phyloP scores from a whole-genome alignment of 2,113 vertebrate genomes.

The Chloebia gouldiae region DNA sequence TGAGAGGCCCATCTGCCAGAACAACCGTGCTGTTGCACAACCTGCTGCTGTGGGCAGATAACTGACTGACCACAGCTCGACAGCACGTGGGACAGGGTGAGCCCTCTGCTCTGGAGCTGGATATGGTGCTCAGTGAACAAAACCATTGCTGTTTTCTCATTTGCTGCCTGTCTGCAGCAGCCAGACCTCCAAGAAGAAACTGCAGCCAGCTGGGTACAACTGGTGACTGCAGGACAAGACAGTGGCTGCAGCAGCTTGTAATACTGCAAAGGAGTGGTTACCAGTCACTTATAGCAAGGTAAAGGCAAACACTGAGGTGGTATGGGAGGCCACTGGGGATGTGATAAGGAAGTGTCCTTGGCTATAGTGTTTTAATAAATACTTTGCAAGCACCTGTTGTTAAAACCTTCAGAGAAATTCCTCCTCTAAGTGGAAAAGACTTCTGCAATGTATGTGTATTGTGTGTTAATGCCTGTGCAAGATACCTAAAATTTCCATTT shows the following conservation, averaged over 20 bases:
- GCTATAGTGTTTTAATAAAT: background rate
- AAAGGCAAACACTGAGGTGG: background rate
- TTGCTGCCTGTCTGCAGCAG: background rate
- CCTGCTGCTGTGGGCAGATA: slow-evolving; percentile 22
- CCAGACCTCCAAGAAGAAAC: background rate
- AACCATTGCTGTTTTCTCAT: background rate
- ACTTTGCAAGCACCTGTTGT: background rate
- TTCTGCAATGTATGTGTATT: background rate
- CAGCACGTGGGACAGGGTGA: background rate
- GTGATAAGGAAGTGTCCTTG: background rate
- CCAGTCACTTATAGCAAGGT: background rate
- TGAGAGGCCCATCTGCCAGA: slow-evolving; percentile 47
- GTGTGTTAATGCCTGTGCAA: background rate
- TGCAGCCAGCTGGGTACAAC: background rate
- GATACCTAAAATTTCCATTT: background rate
- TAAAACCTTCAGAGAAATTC: background rate
- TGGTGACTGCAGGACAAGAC: background rate
- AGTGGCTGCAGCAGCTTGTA: background rate
- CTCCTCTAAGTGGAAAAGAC: background rate
- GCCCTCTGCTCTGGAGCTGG: background rate
- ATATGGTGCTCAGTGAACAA: background rate
- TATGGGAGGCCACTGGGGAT: background rate
- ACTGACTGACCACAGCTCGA: slow-evolving; percentile 23
- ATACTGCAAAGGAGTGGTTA: background rate
- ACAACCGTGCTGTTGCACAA: slow-evolving; percentile 68